Percentiles rank a stretch among this genome's conserved stretches.
phyloP scores from a whole-genome alignment of 2,888 invertebrate species.

The Polydrusus cervinus region DNA sequence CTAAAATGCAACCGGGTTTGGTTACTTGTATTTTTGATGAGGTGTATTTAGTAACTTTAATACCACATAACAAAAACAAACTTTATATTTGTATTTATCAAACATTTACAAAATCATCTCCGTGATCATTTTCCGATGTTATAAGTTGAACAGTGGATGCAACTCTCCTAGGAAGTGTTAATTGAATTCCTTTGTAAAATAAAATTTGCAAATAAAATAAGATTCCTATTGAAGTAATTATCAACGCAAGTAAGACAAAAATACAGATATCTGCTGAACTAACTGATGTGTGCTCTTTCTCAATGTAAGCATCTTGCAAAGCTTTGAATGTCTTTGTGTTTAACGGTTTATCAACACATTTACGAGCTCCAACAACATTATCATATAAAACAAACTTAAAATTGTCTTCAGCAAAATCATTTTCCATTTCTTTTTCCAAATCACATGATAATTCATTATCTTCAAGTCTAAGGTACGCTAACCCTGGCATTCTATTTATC shows the following conservation, averaged over 20 bases:
- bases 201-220: constrained; percentile 64
- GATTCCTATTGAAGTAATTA: constrained; percentile 60
- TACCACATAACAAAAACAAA: too few species aligned
- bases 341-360: constrained; percentile 58
- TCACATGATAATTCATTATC: constrained; percentile 66
- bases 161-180: constrained; percentile 46
- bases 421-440: constrained; percentile 65
- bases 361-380: constrained; percentile 55
- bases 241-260: constrained; percentile 60
- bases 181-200: constrained; percentile 57
- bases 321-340: constrained; percentile 35
- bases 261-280: constrained; percentile 57
- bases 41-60: too few species aligned
- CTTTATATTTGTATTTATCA: neutral
- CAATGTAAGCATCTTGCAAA: constrained; percentile 42
- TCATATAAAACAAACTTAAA: constrained; percentile 63
- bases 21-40: too few species aligned
- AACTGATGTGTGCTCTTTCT: constrained; percentile 12
- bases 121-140: constrained; percentile 57
- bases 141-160: constrained; percentile 59
- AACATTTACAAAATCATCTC: constrained; percentile 57
- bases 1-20: too few species aligned
- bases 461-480: constrained; percentile 64
- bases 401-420: constrained; percentile 64
- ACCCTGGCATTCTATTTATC: constrained; percentile 63